These are phyloP conservation scores for Buphagus erythrorhynchus DNA, from an alignment of 2,797 vertebrate species.

Conservation along the genomic window DNA sequence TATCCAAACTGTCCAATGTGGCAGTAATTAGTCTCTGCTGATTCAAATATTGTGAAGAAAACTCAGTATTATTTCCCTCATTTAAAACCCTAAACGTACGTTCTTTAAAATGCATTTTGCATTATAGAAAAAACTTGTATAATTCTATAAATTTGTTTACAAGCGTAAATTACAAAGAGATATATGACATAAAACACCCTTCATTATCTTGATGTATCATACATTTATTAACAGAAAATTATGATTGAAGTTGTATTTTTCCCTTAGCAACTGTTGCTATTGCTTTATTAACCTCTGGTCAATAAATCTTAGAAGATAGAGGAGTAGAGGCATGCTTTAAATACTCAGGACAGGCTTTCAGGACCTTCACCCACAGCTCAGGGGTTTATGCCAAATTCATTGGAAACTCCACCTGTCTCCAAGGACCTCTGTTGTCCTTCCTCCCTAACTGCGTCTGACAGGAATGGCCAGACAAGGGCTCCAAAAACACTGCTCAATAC, in stretches of 20 bases:
- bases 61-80: background rate
- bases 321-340: background rate
- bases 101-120: background rate
- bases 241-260: background rate
- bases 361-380: background rate
- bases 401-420: background rate
- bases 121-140: background rate
- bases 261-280: background rate
- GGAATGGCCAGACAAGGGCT: background rate
- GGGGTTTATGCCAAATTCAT: background rate
- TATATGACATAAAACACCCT: background rate
- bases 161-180: background rate
- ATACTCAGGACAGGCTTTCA: background rate
- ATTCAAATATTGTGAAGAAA: conserved; percentile 29
- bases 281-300: background rate
- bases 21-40: conserved; percentile 33
- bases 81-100: background rate
- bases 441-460: background rate
- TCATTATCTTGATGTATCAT: background rate
- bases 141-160: background rate
- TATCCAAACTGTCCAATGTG: conserved; percentile 46
- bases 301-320: background rate
- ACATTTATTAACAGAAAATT: background rate
- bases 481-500: background rate
- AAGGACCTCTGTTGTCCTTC: background rate